Conservation (phyloP, 2,888 invertebrate species). For the Lacanobia wlatinum region DNA sequence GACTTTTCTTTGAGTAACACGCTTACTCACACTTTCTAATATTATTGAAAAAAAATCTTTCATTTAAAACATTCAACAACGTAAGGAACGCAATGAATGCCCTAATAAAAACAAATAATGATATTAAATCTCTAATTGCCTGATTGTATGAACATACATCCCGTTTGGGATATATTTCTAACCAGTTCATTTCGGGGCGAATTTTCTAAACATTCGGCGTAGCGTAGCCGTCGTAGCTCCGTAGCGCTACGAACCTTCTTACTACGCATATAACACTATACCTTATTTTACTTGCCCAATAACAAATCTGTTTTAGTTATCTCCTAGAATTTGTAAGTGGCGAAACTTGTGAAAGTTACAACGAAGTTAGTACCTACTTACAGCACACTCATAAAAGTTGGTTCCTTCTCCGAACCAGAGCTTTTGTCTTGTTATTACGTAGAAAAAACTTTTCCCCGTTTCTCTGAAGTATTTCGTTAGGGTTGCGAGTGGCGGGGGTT, state of each 20-base stretch:
- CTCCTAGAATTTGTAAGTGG: slow-evolving; percentile 35
- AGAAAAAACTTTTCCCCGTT: slow-evolving; percentile 44
- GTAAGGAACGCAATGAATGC: no score
- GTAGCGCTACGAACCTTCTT: slow-evolving; percentile 29
- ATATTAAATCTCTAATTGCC: no score
- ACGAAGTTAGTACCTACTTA: slow-evolving; percentile 55
- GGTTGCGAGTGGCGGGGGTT: slow-evolving; percentile 28
- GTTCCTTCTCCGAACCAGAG: slow-evolving; percentile 45
- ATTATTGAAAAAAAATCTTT: no score
- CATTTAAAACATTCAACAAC: no score
- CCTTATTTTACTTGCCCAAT: slow-evolving; percentile 23
- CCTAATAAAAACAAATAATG: no score
- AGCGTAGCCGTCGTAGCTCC: slow-evolving; percentile 16
- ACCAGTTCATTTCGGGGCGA: slow-evolving; percentile 23
- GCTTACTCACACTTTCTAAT: no score
- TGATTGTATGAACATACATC: neutral
- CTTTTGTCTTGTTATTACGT: slow-evolving; percentile 57
- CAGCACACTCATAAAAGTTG: slow-evolving; percentile 55
- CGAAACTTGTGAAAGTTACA: slow-evolving; percentile 50
- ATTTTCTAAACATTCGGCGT: slow-evolving; percentile 17
- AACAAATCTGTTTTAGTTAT: slow-evolving; percentile 38
- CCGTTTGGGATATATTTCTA: slow-evolving; percentile 8
- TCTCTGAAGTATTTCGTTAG: slow-evolving; percentile 48
- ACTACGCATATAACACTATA: slow-evolving; percentile 28
- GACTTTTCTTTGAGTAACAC: neutral